Evolutionary conservation across 2,888 invertebrate species (phyloP), one percentile per base, ranked within the genome.

Genomic region (Synergus itoensis): DNA sequence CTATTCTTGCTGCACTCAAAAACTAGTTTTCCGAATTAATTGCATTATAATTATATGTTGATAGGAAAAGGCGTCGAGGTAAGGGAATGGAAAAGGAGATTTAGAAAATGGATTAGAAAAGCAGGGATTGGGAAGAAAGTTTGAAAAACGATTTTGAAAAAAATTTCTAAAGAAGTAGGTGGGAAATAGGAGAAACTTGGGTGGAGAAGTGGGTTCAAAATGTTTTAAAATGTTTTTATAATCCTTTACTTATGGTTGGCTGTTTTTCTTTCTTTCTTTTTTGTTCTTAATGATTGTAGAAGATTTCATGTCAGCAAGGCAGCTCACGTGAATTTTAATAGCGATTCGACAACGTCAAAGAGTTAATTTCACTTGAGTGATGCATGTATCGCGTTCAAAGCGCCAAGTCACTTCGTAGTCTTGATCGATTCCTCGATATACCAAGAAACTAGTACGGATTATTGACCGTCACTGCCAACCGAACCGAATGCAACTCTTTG

Each of bases 401-500:
- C 69, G 21, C 64, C 60, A 64, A 64, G 80, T 80, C 77, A 67
- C 80, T 83, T 86, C 77, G 81, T 82, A 80, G 83, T 81, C 84
- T 85, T 86, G 87, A 88, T 89, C 87, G 87, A 88, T 88, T 85
- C 84, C 84, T 82, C 84, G 80, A 85, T 86, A 84, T 84, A 82
- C 86, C 85, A 83, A 85, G 84, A 84, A 82, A 80, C 82, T 28
- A 21, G 21, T 60, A 82, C 82, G 79, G 88, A 85, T 89, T 90
- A 91, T 90, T 89, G 90, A 90, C 88, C 88, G 87, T 87, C 87
- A 86, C 88, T 84, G 85, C 84, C 83, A 84, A 84, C 85, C 86
- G 81, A 86, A 87, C 85, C 86, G 82, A 84, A 86, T 87, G 84
- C 85, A 90, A 89, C 87, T 86, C 87, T 90, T 91, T 89, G 89